These are phyloP conservation scores for Calliopum simillimum DNA, from an alignment of 2,888 invertebrate species.

Conservation along the genomic window DNA sequence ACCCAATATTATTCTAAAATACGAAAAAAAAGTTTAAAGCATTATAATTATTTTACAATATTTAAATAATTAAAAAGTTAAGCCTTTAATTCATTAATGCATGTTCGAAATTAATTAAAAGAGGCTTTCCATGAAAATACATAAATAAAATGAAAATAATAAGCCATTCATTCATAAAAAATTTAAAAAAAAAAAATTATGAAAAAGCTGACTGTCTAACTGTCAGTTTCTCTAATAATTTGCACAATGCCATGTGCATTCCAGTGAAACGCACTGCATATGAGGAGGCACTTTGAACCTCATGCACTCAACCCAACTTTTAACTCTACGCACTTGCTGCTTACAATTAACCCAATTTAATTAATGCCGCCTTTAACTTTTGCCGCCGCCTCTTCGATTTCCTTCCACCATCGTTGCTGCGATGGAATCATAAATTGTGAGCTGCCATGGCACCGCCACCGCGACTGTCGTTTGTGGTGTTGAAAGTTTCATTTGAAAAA, in stretches of 20 bases:
- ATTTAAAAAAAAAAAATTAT: too few relatives aligned
- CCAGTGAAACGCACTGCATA: neutral
- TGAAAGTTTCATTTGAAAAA: neutral
- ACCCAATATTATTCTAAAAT: too few relatives aligned
- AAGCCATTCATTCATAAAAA: conserved; percentile 5
- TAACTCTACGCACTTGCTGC: neutral
- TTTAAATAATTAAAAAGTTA: too few relatives aligned
- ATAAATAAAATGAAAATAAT: neutral
- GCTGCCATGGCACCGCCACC: neutral
- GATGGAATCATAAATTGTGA: neutral
- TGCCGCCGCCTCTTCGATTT: too few relatives aligned
- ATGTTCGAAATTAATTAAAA: too few relatives aligned
- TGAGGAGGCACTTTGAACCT: neutral
- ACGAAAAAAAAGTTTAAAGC: too few relatives aligned
- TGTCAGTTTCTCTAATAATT: neutral
- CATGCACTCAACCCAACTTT: neutral
- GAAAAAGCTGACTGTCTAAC: too few relatives aligned
- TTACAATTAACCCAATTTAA: conserved; percentile 32
- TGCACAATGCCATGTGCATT: neutral
- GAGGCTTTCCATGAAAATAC: too few relatives aligned
- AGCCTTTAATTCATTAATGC: too few relatives aligned
- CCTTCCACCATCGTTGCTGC: neutral
- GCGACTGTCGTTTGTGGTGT: neutral
- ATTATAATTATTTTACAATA: too few relatives aligned
- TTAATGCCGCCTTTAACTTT: conserved; percentile 12